A percentile compares a stretch with the other conserved stretches of the same genome.
Conservation (phyloP, 2,113 vertebrate genomes). For the Egretta garzetta region DNA sequence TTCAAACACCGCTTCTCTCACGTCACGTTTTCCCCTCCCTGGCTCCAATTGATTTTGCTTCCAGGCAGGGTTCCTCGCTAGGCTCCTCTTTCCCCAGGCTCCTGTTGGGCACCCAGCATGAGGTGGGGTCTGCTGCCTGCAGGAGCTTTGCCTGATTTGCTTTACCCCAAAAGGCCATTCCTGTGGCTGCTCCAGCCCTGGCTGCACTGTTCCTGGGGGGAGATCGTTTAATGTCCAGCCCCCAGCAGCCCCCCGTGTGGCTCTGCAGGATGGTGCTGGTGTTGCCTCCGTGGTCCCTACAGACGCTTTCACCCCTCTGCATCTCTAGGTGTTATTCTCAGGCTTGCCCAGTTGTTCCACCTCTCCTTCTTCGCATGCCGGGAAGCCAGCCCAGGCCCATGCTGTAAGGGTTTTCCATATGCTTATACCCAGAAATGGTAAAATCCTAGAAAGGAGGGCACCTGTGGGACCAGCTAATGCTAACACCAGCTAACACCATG, state of each 20-base stretch:
- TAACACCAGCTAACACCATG: background rate
- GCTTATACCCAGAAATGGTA: background rate
- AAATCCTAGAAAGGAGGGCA: background rate
- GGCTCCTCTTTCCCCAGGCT: background rate
- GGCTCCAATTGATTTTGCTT: background rate
- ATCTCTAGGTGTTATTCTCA: background rate
- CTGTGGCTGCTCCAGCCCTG: background rate
- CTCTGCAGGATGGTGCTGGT: background rate
- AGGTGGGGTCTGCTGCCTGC: background rate
- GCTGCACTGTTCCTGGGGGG: background rate
- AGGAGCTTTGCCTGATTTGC: background rate
- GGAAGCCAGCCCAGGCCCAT: background rate
- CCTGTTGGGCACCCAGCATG: background rate
- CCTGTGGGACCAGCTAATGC: background rate
- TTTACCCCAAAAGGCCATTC: background rate
- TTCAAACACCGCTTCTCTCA: background rate
- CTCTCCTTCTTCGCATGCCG: fast-evolving
- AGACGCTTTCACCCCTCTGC: background rate
- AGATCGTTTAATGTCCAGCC: background rate
- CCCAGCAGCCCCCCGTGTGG: background rate
- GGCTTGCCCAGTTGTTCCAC: background rate
- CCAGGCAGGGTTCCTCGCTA: background rate
- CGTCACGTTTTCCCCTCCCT: background rate
- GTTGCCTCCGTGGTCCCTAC: background rate
- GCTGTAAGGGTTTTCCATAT: background rate